These are phyloP conservation scores for Lycaon pictus DNA, from an alignment of 2,113 vertebrate species.

Conservation along the genomic window DNA sequence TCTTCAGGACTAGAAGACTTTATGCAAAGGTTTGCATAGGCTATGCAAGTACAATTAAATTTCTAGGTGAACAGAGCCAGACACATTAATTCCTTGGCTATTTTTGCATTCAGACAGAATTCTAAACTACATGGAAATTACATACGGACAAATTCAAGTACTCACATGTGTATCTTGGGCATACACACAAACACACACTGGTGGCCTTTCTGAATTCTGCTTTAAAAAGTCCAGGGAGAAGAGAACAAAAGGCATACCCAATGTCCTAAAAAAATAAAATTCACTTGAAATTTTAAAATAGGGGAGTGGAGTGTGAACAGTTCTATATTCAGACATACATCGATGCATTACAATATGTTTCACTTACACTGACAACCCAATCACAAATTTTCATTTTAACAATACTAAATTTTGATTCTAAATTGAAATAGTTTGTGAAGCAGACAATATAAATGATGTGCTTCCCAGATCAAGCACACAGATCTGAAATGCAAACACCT, in stretches of 20 bases:
- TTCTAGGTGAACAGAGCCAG: slow-evolving; percentile 77
- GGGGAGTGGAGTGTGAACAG: not conserved
- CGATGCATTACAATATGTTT: not conserved
- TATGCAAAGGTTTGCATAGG: slow-evolving; percentile 76
- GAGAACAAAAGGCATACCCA: not conserved
- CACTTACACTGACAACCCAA: slow-evolving; percentile 61
- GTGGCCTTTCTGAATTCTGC: slow-evolving; percentile 25
- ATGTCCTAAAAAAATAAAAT: slow-evolving; percentile 47
- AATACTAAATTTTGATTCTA: slow-evolving; percentile 65
- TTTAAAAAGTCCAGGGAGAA: not conserved
- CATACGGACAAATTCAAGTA: slow-evolving; percentile 66
- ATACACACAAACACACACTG: not conserved
- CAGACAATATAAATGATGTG: slow-evolving; percentile 55
- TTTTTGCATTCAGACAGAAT: slow-evolving; percentile 79
- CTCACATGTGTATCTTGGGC: not conserved
- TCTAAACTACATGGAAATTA: slow-evolving; percentile 71
- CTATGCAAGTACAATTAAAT: slow-evolving; percentile 79
- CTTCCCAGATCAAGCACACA: slow-evolving; percentile 56
- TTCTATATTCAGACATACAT: not conserved
- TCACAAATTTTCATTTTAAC: not conserved
- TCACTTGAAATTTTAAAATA: not conserved
- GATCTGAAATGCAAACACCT: not conserved
- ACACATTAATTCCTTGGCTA: slow-evolving; percentile 73
- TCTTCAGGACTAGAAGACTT: slow-evolving; percentile 78
- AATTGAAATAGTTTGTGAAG: slow-evolving; percentile 56